Evolutionary conservation across 2,888 invertebrate species (phyloP).

Genomic region (Hoplodrina ambigua): DNA sequence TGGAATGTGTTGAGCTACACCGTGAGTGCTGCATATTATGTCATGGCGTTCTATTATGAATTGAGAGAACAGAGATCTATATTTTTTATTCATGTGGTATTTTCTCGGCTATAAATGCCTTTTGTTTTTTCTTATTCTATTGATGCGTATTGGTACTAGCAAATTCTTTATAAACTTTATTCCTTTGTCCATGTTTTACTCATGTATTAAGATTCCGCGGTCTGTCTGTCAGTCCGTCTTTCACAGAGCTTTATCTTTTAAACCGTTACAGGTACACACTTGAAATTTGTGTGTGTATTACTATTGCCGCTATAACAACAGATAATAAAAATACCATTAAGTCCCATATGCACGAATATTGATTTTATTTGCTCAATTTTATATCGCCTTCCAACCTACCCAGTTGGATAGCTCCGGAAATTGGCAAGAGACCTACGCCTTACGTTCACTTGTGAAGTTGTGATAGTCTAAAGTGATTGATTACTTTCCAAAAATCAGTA

Average conservation of each 20-base stretch:
- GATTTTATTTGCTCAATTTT: too few species aligned
- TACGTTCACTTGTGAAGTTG: not conserved
- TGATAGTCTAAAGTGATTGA: not conserved
- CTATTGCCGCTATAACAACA: not conserved
- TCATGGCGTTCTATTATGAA: conserved; percentile 13
- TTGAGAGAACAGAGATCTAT: not conserved
- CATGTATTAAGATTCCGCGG: too few species aligned
- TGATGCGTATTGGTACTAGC: too few species aligned
- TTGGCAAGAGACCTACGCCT: not conserved
- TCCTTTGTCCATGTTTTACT: not conserved
- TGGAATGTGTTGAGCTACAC: conserved; percentile 25
- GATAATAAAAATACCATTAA: too few species aligned
- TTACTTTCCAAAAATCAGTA: not conserved
- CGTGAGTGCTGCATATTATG: conserved; percentile 23
- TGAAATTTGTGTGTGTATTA: not conserved
- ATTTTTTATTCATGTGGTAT: not conserved
- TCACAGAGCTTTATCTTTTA: too few species aligned
- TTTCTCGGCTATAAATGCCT: too few species aligned
- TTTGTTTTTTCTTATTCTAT: too few species aligned
- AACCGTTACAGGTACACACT: too few species aligned
- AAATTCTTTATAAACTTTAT: not conserved
- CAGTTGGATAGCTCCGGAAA: conserved; percentile 1
- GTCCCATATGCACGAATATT: too few species aligned
- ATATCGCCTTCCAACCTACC: not conserved
- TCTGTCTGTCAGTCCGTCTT: too few species aligned